Evolutionary conservation across 2,113 vertebrate genomes (phyloP).

Genomic region (Indri indri): DNA sequence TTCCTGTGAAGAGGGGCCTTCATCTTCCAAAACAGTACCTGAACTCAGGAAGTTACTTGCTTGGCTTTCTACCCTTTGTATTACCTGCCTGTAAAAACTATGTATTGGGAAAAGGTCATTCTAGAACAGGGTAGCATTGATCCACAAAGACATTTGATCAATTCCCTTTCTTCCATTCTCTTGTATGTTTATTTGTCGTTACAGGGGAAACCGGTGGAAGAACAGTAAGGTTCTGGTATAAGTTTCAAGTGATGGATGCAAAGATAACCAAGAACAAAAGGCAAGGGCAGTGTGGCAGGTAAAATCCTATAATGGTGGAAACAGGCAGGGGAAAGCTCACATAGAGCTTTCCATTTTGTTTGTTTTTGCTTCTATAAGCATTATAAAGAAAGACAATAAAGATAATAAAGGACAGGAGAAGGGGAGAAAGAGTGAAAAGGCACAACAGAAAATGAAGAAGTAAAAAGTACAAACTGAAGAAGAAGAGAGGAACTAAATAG

Average conservation of each 20-base stretch:
- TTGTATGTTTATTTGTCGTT: neutral
- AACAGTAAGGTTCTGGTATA: neutral
- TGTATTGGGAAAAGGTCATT: neutral
- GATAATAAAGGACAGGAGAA: neutral
- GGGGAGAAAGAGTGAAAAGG: neutral
- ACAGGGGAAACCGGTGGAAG: neutral
- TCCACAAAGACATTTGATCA: neutral
- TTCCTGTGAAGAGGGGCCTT: neutral
- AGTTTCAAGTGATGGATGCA: neutral
- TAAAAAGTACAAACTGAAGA: neutral
- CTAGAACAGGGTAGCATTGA: neutral
- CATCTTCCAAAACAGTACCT: neutral
- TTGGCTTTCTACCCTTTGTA: neutral
- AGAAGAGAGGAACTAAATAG: neutral
- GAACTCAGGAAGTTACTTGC: neutral
- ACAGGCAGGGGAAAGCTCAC: neutral
- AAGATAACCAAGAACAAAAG: neutral
- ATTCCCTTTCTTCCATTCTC: neutral
- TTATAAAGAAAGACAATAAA: neutral
- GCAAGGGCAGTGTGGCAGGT: neutral
- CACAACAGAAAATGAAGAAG: neutral
- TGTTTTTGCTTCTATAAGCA: neutral
- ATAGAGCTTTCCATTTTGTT: neutral
- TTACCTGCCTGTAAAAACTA: neutral
- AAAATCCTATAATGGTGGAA: neutral